Evolutionary conservation across 2,113 vertebrate genomes (phyloP), one percentile per base, ranked within the genome.

Genomic region (Pteronura brasiliensis): DNA sequence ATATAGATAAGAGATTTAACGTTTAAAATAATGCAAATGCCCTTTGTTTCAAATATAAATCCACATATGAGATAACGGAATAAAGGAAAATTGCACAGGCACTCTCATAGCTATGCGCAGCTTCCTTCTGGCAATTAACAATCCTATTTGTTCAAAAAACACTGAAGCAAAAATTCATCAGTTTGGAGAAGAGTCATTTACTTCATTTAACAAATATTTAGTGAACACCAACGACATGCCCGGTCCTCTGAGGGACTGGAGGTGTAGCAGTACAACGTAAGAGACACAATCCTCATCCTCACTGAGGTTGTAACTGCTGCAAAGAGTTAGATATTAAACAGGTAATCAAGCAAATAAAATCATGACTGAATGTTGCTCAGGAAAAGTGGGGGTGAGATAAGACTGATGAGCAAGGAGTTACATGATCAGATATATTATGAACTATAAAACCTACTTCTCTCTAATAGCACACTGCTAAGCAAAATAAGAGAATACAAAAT

Each of bases 171-270:
- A 95, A 93, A 47, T 59, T 77, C 81, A 79, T 72, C 1, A 0
- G 20, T 88, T 69, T 97, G 65, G 79, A 96, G 83, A 74, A 92
- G 71, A 95, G 79, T 89, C 89, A 57, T 79, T 93, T 49, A 95
- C 36, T 18, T 95, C 92, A 95, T 90, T 97, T 72, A 96, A 97
- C 74, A 94, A 59, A 59, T 71, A 93, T 79, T 96, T 96, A 93
- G 69, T 88, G 39, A 96, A 96, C 76, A 92, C 25, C 80, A 96
- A 42, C 36, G 79, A 85, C 36, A 84, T 49, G 36, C 69, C 21
- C 9, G 6, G 29, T 76, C 57, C 87, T 96, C 67, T 55, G 11
- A 21, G 77, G 63, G 29, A 95, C 17, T 42, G 29, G 59, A 92
- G 29, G 31, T 31, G 80, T 25, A 90, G 65, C 87, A 59, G 34